Percentiles rank a stretch among this genome's conserved stretches.
Evolutionary conservation across 2,797 vertebrate species (phyloP).

Genomic region (Onychomys torridus): DNA sequence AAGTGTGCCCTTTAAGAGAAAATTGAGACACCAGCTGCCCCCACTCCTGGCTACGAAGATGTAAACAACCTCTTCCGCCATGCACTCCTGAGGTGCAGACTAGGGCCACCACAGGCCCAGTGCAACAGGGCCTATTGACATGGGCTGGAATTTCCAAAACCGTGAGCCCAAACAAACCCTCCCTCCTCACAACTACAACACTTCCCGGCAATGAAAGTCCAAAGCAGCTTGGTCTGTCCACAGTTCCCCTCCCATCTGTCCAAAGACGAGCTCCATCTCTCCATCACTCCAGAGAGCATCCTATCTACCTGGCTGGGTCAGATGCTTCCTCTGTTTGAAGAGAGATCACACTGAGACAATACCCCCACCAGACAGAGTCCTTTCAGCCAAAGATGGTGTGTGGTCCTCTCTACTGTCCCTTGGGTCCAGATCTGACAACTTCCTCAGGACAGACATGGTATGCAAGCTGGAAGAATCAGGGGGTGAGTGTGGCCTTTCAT

Average conservation of each 20-base stretch:
- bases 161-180: neutral
- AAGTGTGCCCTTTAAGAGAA: neutral
- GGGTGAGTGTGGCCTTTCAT: neutral
- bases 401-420: neutral
- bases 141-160: neutral
- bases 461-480: neutral
- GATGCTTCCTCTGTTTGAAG: neutral
- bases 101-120: neutral
- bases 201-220: neutral
- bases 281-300: neutral
- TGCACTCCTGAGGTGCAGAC: neutral
- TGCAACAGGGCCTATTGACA: neutral
- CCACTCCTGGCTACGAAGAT: neutral
- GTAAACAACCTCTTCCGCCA: neutral
- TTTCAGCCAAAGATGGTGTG: neutral
- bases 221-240: neutral
- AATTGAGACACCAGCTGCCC: neutral
- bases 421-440: neutral
- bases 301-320: neutral
- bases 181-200: neutral
- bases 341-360: neutral
- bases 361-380: neutral
- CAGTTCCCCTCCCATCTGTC: neutral
- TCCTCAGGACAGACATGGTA: neutral
- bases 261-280: neutral